Conservation (phyloP, 1,140 invertebrate genomes). For the Steinernema feltiae region DNA sequence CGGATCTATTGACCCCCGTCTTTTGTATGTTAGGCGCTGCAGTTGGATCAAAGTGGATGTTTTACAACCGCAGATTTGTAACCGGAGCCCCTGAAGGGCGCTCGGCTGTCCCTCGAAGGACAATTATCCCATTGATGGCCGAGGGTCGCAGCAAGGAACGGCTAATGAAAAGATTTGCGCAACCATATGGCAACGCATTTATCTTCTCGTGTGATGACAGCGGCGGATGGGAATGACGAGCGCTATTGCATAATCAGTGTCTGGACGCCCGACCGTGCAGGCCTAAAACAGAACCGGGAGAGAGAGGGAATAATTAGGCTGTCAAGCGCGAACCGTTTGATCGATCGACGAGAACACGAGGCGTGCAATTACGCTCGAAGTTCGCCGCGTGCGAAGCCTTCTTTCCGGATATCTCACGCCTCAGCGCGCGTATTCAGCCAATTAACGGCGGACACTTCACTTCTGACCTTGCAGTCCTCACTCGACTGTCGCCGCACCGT, state of each 20-base stretch:
- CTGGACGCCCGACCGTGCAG: not conserved
- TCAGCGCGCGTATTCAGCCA: not conserved
- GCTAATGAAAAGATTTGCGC: conserved; percentile 15
- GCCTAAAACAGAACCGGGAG: not conserved
- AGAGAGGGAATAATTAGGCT: not conserved
- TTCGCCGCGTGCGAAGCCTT: too few species aligned
- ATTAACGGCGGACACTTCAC: not conserved
- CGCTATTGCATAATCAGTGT: not conserved
- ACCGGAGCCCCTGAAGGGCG: not conserved
- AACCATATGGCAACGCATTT: conserved; percentile 12
- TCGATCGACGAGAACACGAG: not conserved
- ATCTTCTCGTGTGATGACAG: conserved; percentile 13
- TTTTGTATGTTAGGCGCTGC: not conserved
- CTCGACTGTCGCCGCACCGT: conserved; percentile 7
- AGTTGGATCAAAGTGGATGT: not conserved
- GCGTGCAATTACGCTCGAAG: not conserved
- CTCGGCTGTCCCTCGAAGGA: not conserved
- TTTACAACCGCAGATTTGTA: not conserved
- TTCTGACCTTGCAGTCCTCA: not conserved
- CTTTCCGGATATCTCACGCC: not conserved
- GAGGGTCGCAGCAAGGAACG: not conserved
- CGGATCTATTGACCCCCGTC: not conserved
- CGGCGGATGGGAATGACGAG: not conserved
- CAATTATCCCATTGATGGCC: not conserved
- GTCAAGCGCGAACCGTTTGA: not conserved